Base-by-base conservation (phyloP, 2,797 vertebrate genomes). In the Propithecus perrieri region DNA sequence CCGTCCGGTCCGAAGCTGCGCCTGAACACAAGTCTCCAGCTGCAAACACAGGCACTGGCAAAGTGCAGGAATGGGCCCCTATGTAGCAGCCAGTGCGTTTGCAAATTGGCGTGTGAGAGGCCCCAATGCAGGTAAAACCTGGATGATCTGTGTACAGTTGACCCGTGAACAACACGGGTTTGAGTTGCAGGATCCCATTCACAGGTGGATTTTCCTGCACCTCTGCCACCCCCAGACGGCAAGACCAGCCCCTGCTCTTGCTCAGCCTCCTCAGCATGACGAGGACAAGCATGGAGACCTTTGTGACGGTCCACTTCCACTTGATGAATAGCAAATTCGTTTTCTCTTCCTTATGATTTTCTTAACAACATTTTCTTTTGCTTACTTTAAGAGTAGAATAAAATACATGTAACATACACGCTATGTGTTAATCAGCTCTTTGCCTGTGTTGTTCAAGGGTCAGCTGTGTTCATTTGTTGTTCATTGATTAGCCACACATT, bases 11-110 rank as follows among this genome's bases (percentile, higher is more conserved):
- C 22, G 0, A 78, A 4, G 33, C n/a, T 2, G 11, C 33, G 4
- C 63, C 15, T 11, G 33, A n/a, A n/a, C 9, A 17, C 17, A 1
- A 65, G 63, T n/a, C 61, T 33, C 30, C 55, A 4, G 8, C 8
- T 57, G 55, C 75, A 76, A 35, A 53, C 48, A 53, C 18, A 12
- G 20, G 24, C 10, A 5, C 10, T 24, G 35, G 67, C 20, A 38
- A 38, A 17, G 67, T 35, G 35, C 67, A 24, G 75, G 38, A 35
- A 3, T 0, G 33, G 33, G 63, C 15, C 33, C 3, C 63, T 4
- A 7, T 0, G 63, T 18, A 4, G 63, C 15, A 5, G 7, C 53
- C 13, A 26, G 1, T 9, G 22, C 22, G 1, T 41, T 28, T 38
- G 30, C n/a, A 38, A 9, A 79, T 57, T 28, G 50, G 50, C 13